Percentiles rank a stretch among this genome's conserved stretches.
These are phyloP conservation scores for Merops nubicus DNA, from an alignment of 2,113 vertebrate genomes.

Conservation along the genomic window DNA sequence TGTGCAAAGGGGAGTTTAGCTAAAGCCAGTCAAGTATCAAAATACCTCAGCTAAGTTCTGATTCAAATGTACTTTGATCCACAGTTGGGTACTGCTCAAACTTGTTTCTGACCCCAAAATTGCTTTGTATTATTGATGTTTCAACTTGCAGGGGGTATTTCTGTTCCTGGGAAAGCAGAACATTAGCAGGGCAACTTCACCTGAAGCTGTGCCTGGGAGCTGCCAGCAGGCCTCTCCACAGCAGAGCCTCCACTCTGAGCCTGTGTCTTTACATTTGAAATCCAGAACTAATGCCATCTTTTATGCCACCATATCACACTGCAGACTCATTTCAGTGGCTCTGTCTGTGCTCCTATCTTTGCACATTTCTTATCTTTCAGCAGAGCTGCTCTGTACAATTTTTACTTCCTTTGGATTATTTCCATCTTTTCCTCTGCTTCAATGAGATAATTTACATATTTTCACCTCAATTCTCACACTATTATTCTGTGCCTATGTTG, in stretches of 20 bases:
- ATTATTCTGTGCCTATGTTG: not conserved
- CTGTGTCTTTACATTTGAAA: not conserved
- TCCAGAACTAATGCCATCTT: not conserved
- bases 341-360: not conserved
- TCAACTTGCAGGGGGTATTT: not conserved
- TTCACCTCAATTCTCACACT: not conserved
- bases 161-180: not conserved
- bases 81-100: not conserved
- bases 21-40: not conserved
- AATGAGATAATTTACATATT: constrained; percentile 9
- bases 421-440: not conserved
- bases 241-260: rapidly evolving
- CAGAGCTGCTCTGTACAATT: not conserved
- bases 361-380: not conserved
- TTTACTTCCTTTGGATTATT: not conserved
- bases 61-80: not conserved
- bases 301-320: not conserved
- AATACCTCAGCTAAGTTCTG: not conserved
- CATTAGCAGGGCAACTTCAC: not conserved
- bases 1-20: not conserved
- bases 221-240: not conserved
- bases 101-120: not conserved
- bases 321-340: not conserved
- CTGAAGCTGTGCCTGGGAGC: not conserved
- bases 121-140: not conserved